Evolutionary conservation across 2,797 vertebrate species (phyloP), one percentile per base, ranked within the genome.

Genomic region (Octomys mimax): DNA sequence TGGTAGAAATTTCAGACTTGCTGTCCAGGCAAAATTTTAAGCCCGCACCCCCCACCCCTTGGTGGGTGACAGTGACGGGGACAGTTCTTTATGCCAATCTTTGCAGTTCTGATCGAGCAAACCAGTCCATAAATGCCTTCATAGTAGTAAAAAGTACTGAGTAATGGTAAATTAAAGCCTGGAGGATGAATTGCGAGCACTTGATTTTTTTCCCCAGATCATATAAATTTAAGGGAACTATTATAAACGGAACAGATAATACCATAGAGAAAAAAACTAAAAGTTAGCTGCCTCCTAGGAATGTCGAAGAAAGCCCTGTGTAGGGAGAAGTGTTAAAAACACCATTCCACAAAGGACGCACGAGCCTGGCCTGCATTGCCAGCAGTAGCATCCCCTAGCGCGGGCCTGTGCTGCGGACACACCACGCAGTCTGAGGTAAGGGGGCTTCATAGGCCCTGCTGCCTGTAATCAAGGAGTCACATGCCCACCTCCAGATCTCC

Each of bases 1-100:
- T 78, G 87, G 59, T 59, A 83, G 87, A 93, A 96, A 93, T 92
- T 88, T 91, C 94, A 88, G 64, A 96, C 36, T 97, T 97, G 90
- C 94, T 97, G 42, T 95, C 83, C 61, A 39, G 95, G 92, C 96
- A 97, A 66, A 96, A 95, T 95, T 92, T 91, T 90, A 86, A 96
- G 75, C 95, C 66, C 21, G 39, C 62, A 80, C 21, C 83, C 96
- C 94, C 66, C 19, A 46, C 62, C 81, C 24, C 80, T 96, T 95
- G 79, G 77, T 64, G 93, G 90, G 88, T 87, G 84, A 87, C 57
- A 84, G 81, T 49, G 73, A 82, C n/a, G 66, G 84, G 66, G 54
- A 93, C 64, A 52, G 87, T 91, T 96, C 73, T 94, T 92, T 85
- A 88, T 70, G 73, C 77, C 94, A 89, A 0, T 95, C 85, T 95